Base-by-base conservation (phyloP, 2,797 vertebrate genomes). In the Microctenopoma lineatum region DNA sequence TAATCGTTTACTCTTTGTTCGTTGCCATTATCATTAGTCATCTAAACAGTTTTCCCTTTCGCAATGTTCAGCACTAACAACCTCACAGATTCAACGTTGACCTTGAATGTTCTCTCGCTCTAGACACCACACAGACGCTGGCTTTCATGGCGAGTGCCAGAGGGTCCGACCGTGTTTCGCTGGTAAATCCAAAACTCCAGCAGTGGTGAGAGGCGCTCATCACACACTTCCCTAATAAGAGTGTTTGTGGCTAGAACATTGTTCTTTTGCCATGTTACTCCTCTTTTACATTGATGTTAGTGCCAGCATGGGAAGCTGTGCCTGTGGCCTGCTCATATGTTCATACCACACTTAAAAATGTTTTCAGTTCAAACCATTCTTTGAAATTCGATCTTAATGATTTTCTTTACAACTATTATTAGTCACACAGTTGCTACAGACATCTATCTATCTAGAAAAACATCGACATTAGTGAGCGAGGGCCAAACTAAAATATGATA, bases 121-220 rank as follows among this genome's bases (percentile, higher is more conserved):
- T 56, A 74, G 74, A 73, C 71, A 75, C 68, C 54, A 55, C 54
- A 61, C 62, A 70, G 74, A 67, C 13, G 53, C 78, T 76, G 57
- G 52, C 59, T 64, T 73, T 60, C 26, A 2, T 44, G 8, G 16
- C 1, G 8, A 1, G 38, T 62, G 75, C 77, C 80, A 79, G 73
- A 66, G 26, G 15, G 58, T 80, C 76, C 0, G 58, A 78, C 66
- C 38, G 45, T 70, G 59, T 88, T 84, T 73, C 66, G 34, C 58
- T 25, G 29, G 68, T n/a, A 15, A 65, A 66, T 76, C 78, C 78
- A 80, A 80, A 81, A 58, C 54, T 63, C 69, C 55, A 36, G 77
- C 59, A 26, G 82, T 61, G 83, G 75, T 78, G 83, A 87, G 73
- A 81, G 63, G 36, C 52, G 14, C 51, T 86, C 80, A 71, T 63